Conservation (phyloP, 2,113 vertebrate species). For the Isurus oxyrinchus region DNA sequence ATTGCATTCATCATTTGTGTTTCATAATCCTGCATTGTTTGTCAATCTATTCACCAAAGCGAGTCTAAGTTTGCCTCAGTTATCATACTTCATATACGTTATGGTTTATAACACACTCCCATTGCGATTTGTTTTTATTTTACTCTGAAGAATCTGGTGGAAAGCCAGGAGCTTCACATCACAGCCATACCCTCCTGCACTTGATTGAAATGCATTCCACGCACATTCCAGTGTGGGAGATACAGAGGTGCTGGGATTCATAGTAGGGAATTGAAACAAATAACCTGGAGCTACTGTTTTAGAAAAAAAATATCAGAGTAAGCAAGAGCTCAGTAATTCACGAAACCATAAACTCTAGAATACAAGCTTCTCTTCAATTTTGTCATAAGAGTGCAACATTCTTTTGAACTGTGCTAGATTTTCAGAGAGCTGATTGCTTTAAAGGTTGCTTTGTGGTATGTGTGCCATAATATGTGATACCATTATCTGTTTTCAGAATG, state of each 20-base stretch:
- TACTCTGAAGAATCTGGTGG: not conserved
- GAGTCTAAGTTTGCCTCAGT: not conserved
- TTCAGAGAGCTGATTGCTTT: not conserved
- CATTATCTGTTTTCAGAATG: not conserved
- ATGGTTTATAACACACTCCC: not conserved
- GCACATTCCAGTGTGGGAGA: not conserved
- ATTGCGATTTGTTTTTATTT: not conserved
- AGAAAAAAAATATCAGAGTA: not conserved
- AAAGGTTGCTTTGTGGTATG: not conserved
- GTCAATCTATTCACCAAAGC: not conserved
- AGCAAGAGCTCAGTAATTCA: not conserved
- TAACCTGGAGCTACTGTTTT: not conserved
- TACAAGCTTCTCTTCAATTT: not conserved
- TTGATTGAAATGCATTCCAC: not conserved
- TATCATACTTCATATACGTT: not conserved
- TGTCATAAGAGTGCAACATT: not conserved
- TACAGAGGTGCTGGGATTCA: not conserved
- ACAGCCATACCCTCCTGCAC: not conserved
- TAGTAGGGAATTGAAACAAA: not conserved
- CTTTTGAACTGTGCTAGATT: not conserved
- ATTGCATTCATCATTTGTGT: constrained; percentile 72
- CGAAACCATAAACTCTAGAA: not conserved
- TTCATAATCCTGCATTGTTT: constrained; percentile 52
- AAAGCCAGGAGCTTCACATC: not conserved
- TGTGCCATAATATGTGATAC: not conserved